These are phyloP conservation scores for Microctonus brassicae DNA, from an alignment of 2,888 invertebrate genomes.

Conservation along the genomic window DNA sequence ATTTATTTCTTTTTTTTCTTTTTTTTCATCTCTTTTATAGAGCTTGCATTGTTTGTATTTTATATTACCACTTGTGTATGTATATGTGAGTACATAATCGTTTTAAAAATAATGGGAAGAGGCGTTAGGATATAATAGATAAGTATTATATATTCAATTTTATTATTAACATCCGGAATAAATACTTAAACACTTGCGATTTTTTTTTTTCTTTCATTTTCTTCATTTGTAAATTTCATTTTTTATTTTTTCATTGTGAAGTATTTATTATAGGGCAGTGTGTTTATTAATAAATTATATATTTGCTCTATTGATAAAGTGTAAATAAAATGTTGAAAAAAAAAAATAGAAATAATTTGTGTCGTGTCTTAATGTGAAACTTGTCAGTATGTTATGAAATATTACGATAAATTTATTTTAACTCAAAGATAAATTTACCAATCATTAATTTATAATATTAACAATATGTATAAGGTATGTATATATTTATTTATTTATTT, in stretches of 20 bases:
- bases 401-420: slow-evolving; percentile 1
- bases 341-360: too few relatives aligned
- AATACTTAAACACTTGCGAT: slow-evolving; percentile 2
- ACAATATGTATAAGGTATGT: too few relatives aligned
- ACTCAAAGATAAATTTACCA: too few relatives aligned
- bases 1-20: slow-evolving; percentile 17
- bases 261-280: too few relatives aligned
- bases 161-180: not conserved
- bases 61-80: not conserved
- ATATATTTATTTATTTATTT: not conserved
- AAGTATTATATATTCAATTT: not conserved
- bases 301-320: too few relatives aligned
- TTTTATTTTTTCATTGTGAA: not conserved
- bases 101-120: not conserved
- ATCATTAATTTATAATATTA: too few relatives aligned
- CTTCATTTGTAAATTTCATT: not conserved
- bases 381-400: too few relatives aligned
- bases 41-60: not conserved
- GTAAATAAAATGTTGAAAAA: too few relatives aligned
- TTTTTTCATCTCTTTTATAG: not conserved
- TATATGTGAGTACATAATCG: not conserved
- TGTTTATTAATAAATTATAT: too few relatives aligned
- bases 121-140: slow-evolving; percentile 7
- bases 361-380: too few relatives aligned
- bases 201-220: slow-evolving; percentile 3